These are phyloP conservation scores for Tauraco hartlaubi DNA, from an alignment of 2,797 vertebrate species.

Conservation along the genomic window DNA sequence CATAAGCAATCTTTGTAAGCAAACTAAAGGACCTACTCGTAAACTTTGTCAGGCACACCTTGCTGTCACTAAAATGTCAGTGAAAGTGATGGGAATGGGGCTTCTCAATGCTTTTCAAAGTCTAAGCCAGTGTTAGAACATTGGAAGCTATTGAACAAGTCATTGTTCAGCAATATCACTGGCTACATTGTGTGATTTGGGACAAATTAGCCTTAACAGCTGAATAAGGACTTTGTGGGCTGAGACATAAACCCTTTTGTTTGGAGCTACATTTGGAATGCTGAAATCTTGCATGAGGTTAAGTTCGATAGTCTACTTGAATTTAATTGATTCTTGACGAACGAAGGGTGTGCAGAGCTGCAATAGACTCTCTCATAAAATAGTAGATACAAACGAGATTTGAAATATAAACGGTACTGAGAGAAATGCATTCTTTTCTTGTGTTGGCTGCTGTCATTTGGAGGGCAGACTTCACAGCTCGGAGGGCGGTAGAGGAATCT, in stretches of 20 bases:
- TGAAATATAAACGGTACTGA: slow-evolving; percentile 41
- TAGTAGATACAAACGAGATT: slow-evolving; percentile 30
- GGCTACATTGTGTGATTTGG: slow-evolving; percentile 79
- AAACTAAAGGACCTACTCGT: neutral
- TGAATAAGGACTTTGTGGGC: slow-evolving; percentile 78
- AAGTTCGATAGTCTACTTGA: slow-evolving; percentile 74
- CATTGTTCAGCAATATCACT: slow-evolving; percentile 77
- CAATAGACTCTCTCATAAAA: slow-evolving; percentile 31
- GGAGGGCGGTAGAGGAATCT: slow-evolving; percentile 18
- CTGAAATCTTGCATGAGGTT: slow-evolving; percentile 73
- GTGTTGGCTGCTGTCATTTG: neutral
- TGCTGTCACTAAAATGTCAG: neutral
- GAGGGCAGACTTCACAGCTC: slow-evolving; percentile 8
- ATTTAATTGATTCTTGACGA: slow-evolving; percentile 63
- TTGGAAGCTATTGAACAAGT: slow-evolving; percentile 75
- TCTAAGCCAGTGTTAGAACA: slow-evolving; percentile 63
- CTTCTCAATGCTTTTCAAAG: neutral
- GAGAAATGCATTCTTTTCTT: slow-evolving; percentile 27
- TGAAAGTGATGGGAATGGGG: neutral
- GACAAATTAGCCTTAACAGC: slow-evolving; percentile 80
- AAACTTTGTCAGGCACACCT: neutral
- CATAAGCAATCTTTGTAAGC: neutral
- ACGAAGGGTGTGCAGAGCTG: slow-evolving; percentile 53
- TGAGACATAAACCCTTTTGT: slow-evolving; percentile 80
- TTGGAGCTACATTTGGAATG: slow-evolving; percentile 73